Evolutionary conservation across 2,888 invertebrate species (phyloP).

Genomic region (Sarcophaga subvicina): DNA sequence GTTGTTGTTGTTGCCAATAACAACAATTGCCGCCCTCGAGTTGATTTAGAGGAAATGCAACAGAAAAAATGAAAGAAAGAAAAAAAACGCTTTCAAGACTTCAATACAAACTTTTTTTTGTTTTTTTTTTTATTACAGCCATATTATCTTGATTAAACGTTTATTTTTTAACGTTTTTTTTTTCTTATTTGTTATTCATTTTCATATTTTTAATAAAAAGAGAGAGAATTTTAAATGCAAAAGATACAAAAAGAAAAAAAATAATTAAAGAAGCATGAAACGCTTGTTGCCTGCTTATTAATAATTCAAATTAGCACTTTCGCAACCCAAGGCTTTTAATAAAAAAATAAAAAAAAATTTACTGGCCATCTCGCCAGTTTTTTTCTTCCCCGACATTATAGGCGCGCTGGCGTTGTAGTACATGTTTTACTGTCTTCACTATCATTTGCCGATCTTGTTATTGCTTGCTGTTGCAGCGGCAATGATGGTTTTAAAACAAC

Average conservation of each 20-base stretch:
- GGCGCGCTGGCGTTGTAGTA: slow-evolving; percentile 12
- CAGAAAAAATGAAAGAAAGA: slow-evolving; percentile 5
- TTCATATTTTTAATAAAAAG: slow-evolving; percentile 35
- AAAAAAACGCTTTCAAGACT: slow-evolving; percentile 18
- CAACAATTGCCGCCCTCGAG: slow-evolving; percentile 66
- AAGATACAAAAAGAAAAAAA: neutral
- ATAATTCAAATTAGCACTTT: slow-evolving; percentile 82
- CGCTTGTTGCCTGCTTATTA: slow-evolving; percentile 76
- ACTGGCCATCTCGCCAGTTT: neutral
- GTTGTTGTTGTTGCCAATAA: slow-evolving; percentile 36
- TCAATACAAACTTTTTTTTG: slow-evolving; percentile 10
- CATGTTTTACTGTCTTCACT: slow-evolving; percentile 40
- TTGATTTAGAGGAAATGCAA: slow-evolving; percentile 32
- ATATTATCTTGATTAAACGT: slow-evolving; percentile 67
- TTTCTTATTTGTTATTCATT: slow-evolving; percentile 53
- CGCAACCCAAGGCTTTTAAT: slow-evolving; percentile 72
- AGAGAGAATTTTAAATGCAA: slow-evolving; percentile 19
- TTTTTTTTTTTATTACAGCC: neutral
- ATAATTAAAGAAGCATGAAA: slow-evolving; percentile 36
- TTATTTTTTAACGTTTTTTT: slow-evolving; percentile 20
- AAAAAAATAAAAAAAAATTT: neutral
- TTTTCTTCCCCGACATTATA: neutral
- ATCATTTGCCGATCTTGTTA: slow-evolving; percentile 50
- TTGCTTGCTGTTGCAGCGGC: slow-evolving; percentile 21
- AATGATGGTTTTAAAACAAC: slow-evolving; percentile 52